Evolutionary conservation across 2,113 vertebrate species (phyloP), one percentile per base, ranked within the genome.

Genomic region (Pluvialis apricaria): DNA sequence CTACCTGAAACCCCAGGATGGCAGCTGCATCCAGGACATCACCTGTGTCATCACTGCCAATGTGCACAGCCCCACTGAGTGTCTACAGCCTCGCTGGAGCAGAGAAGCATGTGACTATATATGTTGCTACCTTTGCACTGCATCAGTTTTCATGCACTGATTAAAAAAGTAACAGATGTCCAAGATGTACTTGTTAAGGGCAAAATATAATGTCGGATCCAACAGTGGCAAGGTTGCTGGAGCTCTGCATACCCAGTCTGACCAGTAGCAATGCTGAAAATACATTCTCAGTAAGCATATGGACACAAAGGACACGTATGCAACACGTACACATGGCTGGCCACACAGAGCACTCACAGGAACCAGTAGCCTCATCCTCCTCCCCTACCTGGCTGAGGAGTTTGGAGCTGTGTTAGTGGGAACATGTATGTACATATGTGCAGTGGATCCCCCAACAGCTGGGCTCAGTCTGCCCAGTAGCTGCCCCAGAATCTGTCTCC

Each of bases 391-490:
- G n/a, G 29, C 61, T 47, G 18, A 66, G 61, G 28, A 18, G 51
- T 34, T 26, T 1, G 4, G 11, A 54, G 58, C 6, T 13, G 58
- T 16, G 40, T 57, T 7, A 34, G 49, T 18, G n/a, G 42, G 21
- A 76, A 58, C 62, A 9, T 0, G 3, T 25, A 5, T 7, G 5
- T 7, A 17, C 4, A 2, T 13, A 29, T 2, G 14, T 7, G 31
- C 3, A 31, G 3, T 22, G n/a, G 51, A 40, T 34, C 10, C 8
- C 2, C 1, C 42, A 26, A 24, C 18, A 29, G 24, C 31, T 22
- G 60, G 49, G 10, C 61, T 80, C 38, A 44, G 31, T 11, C 25
- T 28, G 14, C 18, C 62, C 62, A 17, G 49, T 40, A 81, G 62
- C 49, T 70, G 38, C 13, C 54, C 21, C 49, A 34, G 36, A 32